Evolutionary conservation across 2,113 vertebrate genomes (phyloP).

Genomic region (Corythaeola cristata): DNA sequence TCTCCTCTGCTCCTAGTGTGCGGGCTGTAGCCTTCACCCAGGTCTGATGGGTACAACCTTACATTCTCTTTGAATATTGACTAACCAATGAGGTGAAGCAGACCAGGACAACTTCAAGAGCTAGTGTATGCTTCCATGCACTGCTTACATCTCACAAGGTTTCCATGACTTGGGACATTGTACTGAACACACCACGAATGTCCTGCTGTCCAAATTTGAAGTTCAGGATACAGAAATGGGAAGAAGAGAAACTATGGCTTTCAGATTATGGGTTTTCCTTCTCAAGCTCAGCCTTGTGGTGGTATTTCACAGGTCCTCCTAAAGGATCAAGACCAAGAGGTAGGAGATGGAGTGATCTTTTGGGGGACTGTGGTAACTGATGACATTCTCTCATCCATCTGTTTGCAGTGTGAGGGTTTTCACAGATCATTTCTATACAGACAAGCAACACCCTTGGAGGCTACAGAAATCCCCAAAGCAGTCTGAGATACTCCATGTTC

Average conservation of each 20-base stretch:
- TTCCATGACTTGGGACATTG: neutral
- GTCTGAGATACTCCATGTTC: neutral
- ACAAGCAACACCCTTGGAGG: neutral
- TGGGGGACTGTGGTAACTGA: neutral
- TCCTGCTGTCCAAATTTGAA: neutral
- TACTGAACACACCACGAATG: neutral
- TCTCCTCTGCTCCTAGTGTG: neutral
- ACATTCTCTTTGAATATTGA: neutral
- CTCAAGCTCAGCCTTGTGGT: neutral
- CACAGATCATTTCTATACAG: neutral
- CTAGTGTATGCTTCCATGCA: accelerated
- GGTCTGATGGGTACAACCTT: neutral
- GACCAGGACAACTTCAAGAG: neutral
- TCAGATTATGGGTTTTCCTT: neutral
- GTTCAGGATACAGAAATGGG: neutral
- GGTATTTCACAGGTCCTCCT: neutral
- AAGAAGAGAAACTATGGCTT: neutral
- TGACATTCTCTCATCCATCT: neutral
- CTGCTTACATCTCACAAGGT: neutral
- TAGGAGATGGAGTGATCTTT: neutral
- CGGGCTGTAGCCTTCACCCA: neutral
- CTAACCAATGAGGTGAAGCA: neutral
- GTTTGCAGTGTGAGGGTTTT: neutral
- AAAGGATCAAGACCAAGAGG: neutral
- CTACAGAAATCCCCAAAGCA: neutral